phyloP scores from a whole-genome alignment of 2,888 invertebrate genomes.

The Criorhina ranunculi region DNA sequence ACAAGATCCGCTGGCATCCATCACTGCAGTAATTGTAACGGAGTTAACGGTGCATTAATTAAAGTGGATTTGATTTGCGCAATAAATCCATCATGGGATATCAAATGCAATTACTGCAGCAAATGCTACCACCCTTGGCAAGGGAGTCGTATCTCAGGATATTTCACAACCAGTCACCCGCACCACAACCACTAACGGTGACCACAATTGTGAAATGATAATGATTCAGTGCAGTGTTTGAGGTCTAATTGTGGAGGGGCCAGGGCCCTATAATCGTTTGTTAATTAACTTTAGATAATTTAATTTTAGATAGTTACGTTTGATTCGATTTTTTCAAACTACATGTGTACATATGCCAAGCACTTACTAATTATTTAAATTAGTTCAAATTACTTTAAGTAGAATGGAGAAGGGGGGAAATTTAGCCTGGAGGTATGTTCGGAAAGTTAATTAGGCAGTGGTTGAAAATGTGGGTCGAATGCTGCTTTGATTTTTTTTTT shows the following conservation, averaged over 20 bases:
- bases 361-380: slow-evolving; percentile 41
- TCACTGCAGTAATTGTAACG: slow-evolving; percentile 39
- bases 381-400: slow-evolving; percentile 12
- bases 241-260: slow-evolving; percentile 27
- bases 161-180: neutral
- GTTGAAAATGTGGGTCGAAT: too few species aligned
- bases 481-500: too few species aligned
- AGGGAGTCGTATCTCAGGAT: too few species aligned
- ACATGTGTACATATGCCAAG: too few species aligned
- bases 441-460: too few species aligned
- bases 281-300: slow-evolving; percentile 54
- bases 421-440: neutral
- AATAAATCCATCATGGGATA: slow-evolving; percentile 76
- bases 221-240: slow-evolving; percentile 56
- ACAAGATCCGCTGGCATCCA: neutral
- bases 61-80: slow-evolving; percentile 77
- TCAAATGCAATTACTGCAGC: slow-evolving; percentile 63
- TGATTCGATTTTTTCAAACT: slow-evolving; percentile 26
- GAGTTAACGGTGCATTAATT: slow-evolving; percentile 75
- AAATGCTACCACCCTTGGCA: neutral
- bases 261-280: slow-evolving; percentile 46
- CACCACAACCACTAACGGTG: slow-evolving; percentile 28
- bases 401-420: neutral
- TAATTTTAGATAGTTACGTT: slow-evolving; percentile 53
- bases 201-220: slow-evolving; percentile 59